Percentiles rank a stretch among this genome's conserved stretches.
These are phyloP conservation scores for Danio jaintianensis DNA, from an alignment of 2,797 vertebrate genomes.

Conservation along the genomic window DNA sequence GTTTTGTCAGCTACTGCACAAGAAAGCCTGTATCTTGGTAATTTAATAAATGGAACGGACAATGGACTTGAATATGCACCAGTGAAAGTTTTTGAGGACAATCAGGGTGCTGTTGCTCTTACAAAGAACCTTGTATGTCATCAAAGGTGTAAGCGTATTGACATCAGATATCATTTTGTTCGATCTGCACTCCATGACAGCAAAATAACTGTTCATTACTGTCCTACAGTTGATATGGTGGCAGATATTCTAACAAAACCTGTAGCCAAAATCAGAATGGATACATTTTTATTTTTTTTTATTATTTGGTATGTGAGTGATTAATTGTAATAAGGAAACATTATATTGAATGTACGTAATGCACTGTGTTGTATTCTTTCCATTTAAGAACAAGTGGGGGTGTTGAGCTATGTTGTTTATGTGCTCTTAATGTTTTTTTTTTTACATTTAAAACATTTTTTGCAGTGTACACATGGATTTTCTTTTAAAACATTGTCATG, in stretches of 20 bases:
- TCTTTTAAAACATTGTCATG: too few species aligned
- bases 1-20: constrained; percentile 20
- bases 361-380: neutral
- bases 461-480: too few species aligned
- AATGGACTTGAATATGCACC: neutral
- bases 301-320: neutral
- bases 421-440: too few species aligned
- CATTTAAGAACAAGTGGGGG: neutral
- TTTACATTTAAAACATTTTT: too few species aligned
- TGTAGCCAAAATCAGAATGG: neutral
- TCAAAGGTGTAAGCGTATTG: neutral
- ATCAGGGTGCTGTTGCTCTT: neutral
- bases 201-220: neutral
- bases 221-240: constrained; percentile 1
- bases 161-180: neutral
- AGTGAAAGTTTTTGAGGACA: neutral
- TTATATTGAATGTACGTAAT: neutral
- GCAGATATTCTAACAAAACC: neutral
- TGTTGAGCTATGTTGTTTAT: neutral
- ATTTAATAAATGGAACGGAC: constrained; percentile 18
- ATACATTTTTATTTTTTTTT: neutral
- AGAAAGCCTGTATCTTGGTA: constrained; percentile 25
- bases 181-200: neutral
- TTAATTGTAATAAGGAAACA: neutral
- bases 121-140: neutral